Evolutionary conservation across 2,113 vertebrate genomes (phyloP).

Genomic region (Xerus inauris): DNA sequence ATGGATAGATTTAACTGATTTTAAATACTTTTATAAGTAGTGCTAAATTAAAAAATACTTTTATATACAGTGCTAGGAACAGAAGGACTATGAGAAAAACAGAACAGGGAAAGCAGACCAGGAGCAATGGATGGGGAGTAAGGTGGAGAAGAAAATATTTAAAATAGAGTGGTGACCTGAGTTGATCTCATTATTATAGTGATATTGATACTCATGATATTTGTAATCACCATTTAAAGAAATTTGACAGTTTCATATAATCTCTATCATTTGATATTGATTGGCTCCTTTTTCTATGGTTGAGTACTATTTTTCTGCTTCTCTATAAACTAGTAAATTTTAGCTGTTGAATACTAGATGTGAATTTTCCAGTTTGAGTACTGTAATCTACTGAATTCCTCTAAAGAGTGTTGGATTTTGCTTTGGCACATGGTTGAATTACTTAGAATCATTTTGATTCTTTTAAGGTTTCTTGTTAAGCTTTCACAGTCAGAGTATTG

Average conservation of each 20-base stretch:
- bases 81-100: neutral
- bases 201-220: neutral
- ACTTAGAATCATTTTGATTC: neutral
- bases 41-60: neutral
- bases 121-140: neutral
- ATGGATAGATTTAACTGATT: neutral
- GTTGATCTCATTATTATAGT: neutral
- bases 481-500: neutral
- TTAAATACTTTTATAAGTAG: neutral
- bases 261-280: neutral
- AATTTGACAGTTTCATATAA: neutral
- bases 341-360: neutral
- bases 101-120: neutral
- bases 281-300: neutral
- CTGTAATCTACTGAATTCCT: neutral
- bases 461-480: neutral
- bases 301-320: neutral
- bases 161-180: neutral
- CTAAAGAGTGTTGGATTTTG: neutral
- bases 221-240: neutral
- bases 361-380: neutral
- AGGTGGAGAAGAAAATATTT: neutral
- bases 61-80: neutral
- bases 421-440: neutral
- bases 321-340: neutral